A percentile compares a stretch with the other conserved stretches of the same genome.
Conservation (phyloP, 2,797 vertebrate genomes). For the Synaphobranchus kaupii region DNA sequence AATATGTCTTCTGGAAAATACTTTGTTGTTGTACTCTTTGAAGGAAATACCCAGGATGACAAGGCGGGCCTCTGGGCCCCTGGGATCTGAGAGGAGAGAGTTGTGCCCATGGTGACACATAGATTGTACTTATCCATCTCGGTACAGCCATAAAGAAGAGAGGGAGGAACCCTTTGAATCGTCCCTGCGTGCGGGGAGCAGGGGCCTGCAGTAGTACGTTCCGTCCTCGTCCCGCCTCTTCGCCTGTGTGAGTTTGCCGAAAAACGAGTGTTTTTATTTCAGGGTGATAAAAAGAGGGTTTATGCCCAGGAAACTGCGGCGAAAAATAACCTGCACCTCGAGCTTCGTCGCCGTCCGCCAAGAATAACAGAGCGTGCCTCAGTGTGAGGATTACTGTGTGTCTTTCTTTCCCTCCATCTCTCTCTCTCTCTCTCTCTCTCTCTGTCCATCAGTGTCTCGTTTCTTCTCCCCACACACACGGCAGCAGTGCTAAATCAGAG, state of each 20-base stretch:
- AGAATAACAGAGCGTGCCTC: constrained; percentile 34
- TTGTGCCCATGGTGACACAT: constrained; percentile 14
- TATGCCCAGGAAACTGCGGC: constrained; percentile 34
- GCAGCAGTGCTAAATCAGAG: background rate
- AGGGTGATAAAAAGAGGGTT: constrained; percentile 25
- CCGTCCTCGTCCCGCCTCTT: no score
- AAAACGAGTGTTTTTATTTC: constrained; percentile 8
- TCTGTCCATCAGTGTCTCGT: constrained; percentile 24
- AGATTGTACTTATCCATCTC: constrained; percentile 5
- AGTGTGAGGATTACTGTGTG: background rate
- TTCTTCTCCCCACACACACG: background rate
- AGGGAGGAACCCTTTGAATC: constrained; percentile 2
- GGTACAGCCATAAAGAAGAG: background rate
- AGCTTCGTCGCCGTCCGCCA: constrained; percentile 31
- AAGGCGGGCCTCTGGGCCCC: background rate
- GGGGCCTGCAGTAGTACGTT: background rate
- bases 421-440: constrained; percentile 20
- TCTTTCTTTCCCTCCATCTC: constrained; percentile 19
- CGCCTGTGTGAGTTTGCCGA: background rate
- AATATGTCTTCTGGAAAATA: background rate
- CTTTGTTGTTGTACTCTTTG: background rate
- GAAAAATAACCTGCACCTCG: constrained; percentile 33
- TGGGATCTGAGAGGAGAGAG: background rate
- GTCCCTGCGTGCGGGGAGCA: background rate
- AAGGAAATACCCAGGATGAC: background rate